Evolutionary conservation across 1,140 invertebrate genomes (phyloP).

Genomic region (Epicauta chinensis): DNA sequence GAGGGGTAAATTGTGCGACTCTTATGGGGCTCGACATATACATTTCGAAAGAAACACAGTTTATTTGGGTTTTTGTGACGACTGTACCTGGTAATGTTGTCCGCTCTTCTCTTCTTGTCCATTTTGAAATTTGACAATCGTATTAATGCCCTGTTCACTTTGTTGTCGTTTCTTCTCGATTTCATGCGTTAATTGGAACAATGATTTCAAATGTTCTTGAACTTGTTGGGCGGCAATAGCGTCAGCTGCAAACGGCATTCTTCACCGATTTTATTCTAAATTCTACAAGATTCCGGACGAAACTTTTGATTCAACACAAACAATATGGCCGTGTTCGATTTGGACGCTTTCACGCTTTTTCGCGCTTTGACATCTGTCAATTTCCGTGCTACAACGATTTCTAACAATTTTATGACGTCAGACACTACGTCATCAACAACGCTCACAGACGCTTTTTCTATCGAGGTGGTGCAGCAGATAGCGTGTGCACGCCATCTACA

Average conservation of each 20-base stretch:
- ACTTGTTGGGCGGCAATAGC: conserved; percentile 66
- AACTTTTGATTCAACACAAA: conserved; percentile 24
- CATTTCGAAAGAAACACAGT: conserved; percentile 38
- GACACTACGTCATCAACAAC: no score
- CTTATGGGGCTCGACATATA: no score
- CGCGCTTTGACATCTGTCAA: no score
- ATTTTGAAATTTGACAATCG: conserved; percentile 74
- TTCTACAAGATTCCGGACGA: conserved; percentile 7
- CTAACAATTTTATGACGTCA: no score
- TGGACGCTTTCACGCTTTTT: no score
- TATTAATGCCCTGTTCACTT: conserved; percentile 72
- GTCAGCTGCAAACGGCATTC: conserved; percentile 70
- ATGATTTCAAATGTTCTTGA: conserved; percentile 72
- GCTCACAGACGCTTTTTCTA: no score
- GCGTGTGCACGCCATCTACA: no score
- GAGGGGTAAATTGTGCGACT: no score
- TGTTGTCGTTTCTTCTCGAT: conserved; percentile 71
- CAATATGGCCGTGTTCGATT: no score
- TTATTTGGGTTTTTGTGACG: neutral
- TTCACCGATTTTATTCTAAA: conserved; percentile 18
- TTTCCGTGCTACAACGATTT: no score
- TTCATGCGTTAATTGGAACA: conserved; percentile 70
- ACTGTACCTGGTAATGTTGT: conserved; percentile 50
- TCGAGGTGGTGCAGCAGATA: no score
- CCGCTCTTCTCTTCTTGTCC: conserved; percentile 61